A percentile compares a stretch with the other conserved stretches of the same genome.
Evolutionary conservation across 2,113 vertebrate species (phyloP).

Genomic region (Egretta garzetta): DNA sequence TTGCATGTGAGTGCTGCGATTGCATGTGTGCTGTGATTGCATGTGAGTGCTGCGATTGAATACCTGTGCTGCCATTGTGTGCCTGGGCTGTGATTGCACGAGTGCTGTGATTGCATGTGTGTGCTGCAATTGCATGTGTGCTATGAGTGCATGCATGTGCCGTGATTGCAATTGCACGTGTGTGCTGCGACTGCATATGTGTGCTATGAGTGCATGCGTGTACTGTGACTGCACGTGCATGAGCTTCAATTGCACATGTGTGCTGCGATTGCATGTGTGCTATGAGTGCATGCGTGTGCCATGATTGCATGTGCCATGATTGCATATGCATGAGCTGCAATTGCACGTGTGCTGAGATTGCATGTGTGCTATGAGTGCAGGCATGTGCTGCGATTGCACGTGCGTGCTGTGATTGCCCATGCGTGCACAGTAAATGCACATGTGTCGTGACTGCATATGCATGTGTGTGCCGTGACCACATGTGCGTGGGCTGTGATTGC

Average conservation of each 20-base stretch:
- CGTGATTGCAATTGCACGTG: not conserved
- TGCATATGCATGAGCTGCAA: accelerated
- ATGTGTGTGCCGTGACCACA: not conserved
- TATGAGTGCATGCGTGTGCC: too few species aligned
- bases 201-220: not conserved
- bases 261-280: not conserved
- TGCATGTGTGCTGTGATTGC: too few species aligned
- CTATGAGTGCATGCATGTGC: not conserved
- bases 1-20: accelerated
- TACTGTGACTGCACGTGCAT: not conserved
- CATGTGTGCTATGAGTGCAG: too few species aligned
- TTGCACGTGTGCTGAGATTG: too few species aligned
- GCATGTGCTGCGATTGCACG: accelerated
- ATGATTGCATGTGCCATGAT: too few species aligned
- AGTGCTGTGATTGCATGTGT: too few species aligned
- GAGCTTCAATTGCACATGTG: too few species aligned
- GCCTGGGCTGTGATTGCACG: too few species aligned
- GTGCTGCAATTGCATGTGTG: not conserved
- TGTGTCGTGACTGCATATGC: not conserved
- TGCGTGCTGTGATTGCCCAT: not conserved
- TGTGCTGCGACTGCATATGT: not conserved
- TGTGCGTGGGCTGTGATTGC: not conserved
- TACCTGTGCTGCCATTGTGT: too few species aligned
- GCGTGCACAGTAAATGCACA: not conserved
- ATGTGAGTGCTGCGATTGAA: not conserved